phyloP scores from a whole-genome alignment of 2,888 invertebrate species.

The Prenolepis imparis region DNA sequence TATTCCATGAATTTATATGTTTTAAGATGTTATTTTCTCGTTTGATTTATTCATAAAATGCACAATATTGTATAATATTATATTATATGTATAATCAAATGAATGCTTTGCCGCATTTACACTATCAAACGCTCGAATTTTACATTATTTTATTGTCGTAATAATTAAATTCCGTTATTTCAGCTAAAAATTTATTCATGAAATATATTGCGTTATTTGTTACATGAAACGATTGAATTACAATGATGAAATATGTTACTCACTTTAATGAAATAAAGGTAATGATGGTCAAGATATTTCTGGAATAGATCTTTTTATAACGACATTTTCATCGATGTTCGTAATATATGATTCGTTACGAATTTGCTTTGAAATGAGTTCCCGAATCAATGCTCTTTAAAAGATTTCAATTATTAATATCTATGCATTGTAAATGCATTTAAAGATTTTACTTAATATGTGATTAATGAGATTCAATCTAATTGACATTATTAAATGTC shows the following conservation, averaged over 20 bases:
- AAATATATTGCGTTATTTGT: background rate
- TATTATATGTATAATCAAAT: background rate
- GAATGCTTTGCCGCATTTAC: background rate
- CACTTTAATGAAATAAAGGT: background rate
- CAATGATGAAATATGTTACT: background rate
- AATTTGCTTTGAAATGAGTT: conserved; percentile 14
- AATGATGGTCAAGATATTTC: background rate
- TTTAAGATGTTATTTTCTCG: background rate
- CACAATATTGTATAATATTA: too few species aligned
- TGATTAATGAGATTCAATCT: conserved; percentile 18
- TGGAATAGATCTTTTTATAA: background rate
- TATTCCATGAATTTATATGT: background rate
- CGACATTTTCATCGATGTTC: conserved; percentile 3
- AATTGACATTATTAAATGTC: conserved; percentile 4
- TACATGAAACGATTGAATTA: background rate
- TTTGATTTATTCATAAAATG: background rate
- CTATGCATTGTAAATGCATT: background rate
- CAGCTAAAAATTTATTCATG: background rate
- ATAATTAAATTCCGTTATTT: background rate
- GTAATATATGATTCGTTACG: background rate
- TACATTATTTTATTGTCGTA: background rate
- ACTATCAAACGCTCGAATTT: background rate
- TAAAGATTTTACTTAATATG: conserved; percentile 15
- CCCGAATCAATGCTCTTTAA: conserved; percentile 3
- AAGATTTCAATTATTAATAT: conserved; percentile 10